Evolutionary conservation across 2,888 invertebrate species (phyloP), one percentile per base, ranked within the genome.

Genomic region (Minunthozetes semirufus): DNA sequence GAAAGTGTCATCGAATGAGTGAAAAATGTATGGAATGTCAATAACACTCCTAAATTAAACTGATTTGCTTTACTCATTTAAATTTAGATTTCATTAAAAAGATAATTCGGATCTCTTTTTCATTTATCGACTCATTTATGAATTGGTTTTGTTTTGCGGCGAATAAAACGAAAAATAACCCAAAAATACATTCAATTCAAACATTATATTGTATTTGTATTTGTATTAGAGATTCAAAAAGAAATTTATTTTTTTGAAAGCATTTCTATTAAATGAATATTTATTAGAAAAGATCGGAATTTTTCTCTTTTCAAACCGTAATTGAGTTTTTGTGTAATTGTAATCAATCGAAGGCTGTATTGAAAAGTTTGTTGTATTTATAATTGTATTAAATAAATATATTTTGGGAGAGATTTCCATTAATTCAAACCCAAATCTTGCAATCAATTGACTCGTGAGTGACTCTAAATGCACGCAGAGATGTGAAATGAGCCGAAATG

Each of bases 281-380:
- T 50, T 42, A 42, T 42, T 9, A 11, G 42, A 42, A 42, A 42
- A 42, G 42, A 42, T 42, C 42, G 42, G 42, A 42, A 42, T 42
- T 42, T 42, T 42, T 42, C 42, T 42, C 42, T 42, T 42, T 42
- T 42, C 17, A 33, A 19, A 17, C 8, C 5, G 38, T 66, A 66
- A 66, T 66, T 66, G 63, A 66, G n/a, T 66, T 66, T 66, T 38
- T n/a, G 33, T 66, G 63, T 66, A 66, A 66, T 66, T 66, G 63
- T 38, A 66, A 38, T 66, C 38, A 66, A 66, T 66, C n/a, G 63
- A 66, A 66, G 63, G 63, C 19, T 38, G 22, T 29, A 59, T 11
- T 59, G 61, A 29, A 27, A 27, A 33, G 25, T 59, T 27, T 59
- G 29, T 61, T 61, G 25, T 33, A 17, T 61, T 61, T 33, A 17